A percentile compares a stretch with the other conserved stretches of the same genome.
These are phyloP conservation scores for Piezodorus guildinii DNA, from an alignment of 1,140 invertebrate species.

Conservation along the genomic window DNA sequence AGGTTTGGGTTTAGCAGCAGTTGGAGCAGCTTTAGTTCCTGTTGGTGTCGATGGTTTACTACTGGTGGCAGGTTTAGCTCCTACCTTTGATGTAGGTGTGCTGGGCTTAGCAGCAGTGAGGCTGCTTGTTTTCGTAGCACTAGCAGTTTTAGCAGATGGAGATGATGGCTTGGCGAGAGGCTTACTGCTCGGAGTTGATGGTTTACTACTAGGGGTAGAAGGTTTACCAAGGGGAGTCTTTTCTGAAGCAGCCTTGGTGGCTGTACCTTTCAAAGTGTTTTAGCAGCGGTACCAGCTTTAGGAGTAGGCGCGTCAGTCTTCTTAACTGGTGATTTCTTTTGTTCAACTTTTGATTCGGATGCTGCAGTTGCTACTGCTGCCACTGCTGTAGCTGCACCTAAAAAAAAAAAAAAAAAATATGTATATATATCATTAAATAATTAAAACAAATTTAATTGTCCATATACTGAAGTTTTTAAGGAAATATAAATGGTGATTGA, in stretches of 20 bases:
- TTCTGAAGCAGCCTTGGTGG: conserved; percentile 4
- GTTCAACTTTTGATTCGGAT: conserved; percentile 13
- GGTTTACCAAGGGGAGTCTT: neutral
- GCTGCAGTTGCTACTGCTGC: conserved; percentile 22
- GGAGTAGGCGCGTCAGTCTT: conserved; percentile 18
- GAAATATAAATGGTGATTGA: too few relatives aligned
- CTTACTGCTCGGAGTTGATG: neutral
- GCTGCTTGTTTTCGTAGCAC: conserved; percentile 5
- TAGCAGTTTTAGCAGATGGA: conserved; percentile 15
- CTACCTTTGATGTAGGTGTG: conserved; percentile 16
- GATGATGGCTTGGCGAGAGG: neutral
- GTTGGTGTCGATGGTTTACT: conserved; percentile 17
- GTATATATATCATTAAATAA: neutral
- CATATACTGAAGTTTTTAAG: too few relatives aligned
- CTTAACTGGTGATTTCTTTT: conserved; percentile 20
- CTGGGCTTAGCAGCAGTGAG: conserved; percentile 13
- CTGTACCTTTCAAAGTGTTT: neutral
- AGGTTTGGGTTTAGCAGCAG: conserved; percentile 11
- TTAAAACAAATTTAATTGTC: too few relatives aligned
- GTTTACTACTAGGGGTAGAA: neutral
- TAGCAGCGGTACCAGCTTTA: conserved; percentile 12
- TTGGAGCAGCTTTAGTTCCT: conserved; percentile 15
- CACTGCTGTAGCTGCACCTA: conserved; percentile 19
- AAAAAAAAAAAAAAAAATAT: too few relatives aligned
- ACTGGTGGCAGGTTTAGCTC: conserved; percentile 13